phyloP scores from a whole-genome alignment of 2,797 vertebrate species.

The Scyliorhinus canicula region DNA sequence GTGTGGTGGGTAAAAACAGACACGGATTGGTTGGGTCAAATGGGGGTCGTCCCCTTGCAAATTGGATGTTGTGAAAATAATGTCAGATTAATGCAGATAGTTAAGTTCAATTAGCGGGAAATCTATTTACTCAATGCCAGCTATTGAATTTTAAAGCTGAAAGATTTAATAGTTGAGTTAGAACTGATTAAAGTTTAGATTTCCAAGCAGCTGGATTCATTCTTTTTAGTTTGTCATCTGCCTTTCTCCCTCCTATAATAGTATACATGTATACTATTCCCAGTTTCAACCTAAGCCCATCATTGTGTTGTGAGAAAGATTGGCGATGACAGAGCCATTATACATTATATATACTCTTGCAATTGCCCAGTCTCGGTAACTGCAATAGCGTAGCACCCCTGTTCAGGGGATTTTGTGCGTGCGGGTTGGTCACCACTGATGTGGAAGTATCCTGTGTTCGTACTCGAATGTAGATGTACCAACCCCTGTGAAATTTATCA shows the following conservation, averaged over 20 bases:
- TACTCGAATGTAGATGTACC: too few relatives aligned
- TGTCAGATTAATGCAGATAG: neutral
- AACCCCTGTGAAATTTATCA: too few relatives aligned
- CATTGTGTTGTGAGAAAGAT: neutral
- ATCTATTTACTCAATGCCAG: neutral
- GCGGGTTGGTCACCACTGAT: too few relatives aligned
- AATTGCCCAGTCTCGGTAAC: too few relatives aligned
- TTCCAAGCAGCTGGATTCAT: neutral
- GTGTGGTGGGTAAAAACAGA: neutral
- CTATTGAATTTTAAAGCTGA: neutral
- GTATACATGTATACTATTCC: neutral
- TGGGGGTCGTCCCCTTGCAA: neutral
- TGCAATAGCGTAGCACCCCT: too few relatives aligned
- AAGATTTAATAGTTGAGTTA: neutral
- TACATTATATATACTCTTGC: neutral
- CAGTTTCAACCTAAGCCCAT: neutral
- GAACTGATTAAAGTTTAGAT: neutral
- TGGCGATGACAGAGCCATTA: neutral
- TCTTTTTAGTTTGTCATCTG: neutral
- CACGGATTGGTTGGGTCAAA: neutral
- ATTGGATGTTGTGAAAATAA: neutral
- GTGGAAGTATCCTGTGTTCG: too few relatives aligned
- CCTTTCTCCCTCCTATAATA: neutral
- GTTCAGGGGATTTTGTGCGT: too few relatives aligned
- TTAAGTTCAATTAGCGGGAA: neutral